Base-by-base conservation (phyloP, 1,140 invertebrate species). In the Lordiphosa collinella region DNA sequence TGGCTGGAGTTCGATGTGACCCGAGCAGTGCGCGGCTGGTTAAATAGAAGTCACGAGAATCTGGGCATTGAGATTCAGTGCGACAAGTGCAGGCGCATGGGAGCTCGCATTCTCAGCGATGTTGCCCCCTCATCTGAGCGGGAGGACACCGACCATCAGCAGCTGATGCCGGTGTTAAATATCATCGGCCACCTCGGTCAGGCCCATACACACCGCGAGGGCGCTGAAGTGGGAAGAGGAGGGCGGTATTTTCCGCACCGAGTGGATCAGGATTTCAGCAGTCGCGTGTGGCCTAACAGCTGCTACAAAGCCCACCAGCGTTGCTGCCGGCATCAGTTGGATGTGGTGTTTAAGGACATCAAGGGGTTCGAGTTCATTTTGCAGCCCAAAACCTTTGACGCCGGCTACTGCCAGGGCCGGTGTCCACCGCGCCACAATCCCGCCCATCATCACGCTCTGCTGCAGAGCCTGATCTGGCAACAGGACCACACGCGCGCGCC, bases 381-480 rank as follows among this genome's bases (percentile, higher is more conserved):
- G 7, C 91, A 93, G 55, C 94, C 94, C 8, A 92, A 92, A 70
- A 90, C 89, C 13, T 95, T 95, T 72, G 93, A 95, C 72, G 93
- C 93, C 1, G 93, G 93, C 10, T 93, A 91, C 59, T 95, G 94
- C 75, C 92, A 92, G 44, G 94, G 94, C 2, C 90, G 92, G 31
- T 95, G 94, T 85, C 93, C 93, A 6, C 91, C 91, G 0, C 89
- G 92, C 0, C 93, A 92, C 74, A 94, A 94, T 79, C 91, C 92
- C 6, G 93, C 93, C 2, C 92, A 93, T 49, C 93, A 94, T 65
- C 94, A 95, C 86, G 94, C 94, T 1, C 89, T 94, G 3, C 87
- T 95, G 31, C 94, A 95, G 84, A 92, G 92, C 49, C 88, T 94
- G 1, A 91, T 94, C 43, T 93, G 93, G 90, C 91, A 92, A 58